A percentile compares a stretch with the other conserved stretches of the same genome.
Evolutionary conservation across 2,888 invertebrate genomes (phyloP).

Genomic region (Tiliacea aurago): DNA sequence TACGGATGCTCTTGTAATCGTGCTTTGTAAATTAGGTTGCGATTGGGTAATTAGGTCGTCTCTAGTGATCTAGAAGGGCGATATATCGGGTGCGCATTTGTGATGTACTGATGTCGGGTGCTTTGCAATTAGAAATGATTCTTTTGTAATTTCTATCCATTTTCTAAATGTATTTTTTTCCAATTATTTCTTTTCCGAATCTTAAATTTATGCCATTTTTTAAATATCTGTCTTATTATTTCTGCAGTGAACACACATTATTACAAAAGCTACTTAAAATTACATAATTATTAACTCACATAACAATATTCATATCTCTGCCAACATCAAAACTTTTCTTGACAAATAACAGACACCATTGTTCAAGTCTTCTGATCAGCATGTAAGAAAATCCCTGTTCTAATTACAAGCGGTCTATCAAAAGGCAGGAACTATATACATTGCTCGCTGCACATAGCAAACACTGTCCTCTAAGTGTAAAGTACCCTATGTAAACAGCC

Average conservation of each 20-base stretch:
- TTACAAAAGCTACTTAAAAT: too few species aligned
- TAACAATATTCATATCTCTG: background rate
- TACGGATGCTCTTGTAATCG: constrained; percentile 59
- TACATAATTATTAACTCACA: background rate
- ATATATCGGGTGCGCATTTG: background rate
- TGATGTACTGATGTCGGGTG: background rate
- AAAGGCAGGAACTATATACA: constrained; percentile 54
- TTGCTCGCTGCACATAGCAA: constrained; percentile 48
- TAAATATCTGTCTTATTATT: background rate
- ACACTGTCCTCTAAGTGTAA: constrained; percentile 64
- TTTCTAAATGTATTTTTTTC: background rate
- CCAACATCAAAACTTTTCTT: constrained; percentile 1
- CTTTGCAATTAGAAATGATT: background rate
- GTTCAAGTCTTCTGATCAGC: constrained; percentile 19
- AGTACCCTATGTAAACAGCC: constrained; percentile 70
- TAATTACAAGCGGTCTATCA: constrained; percentile 53
- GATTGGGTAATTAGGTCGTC: constrained; percentile 47
- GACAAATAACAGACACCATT: constrained; percentile 21
- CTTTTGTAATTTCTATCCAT: background rate
- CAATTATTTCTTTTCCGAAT: background rate
- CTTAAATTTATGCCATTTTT: background rate
- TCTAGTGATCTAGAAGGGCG: constrained; percentile 23
- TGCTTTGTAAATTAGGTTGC: constrained; percentile 57
- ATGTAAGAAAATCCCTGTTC: constrained; percentile 35
- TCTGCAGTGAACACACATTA: background rate